Evolutionary conservation across 1,140 invertebrate species (phyloP).

Genomic region (Apis cerana): DNA sequence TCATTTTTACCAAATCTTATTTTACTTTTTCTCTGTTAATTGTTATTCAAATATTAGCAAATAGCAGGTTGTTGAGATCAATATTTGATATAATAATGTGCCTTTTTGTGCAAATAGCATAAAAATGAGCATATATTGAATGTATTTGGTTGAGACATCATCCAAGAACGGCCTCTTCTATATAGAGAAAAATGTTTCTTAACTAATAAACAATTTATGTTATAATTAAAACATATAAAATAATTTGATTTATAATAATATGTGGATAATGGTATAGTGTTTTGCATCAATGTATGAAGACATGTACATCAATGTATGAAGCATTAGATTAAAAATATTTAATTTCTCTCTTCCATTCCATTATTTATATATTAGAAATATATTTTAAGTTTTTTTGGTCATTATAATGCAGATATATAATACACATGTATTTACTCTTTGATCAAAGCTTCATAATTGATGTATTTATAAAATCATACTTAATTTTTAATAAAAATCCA

Average conservation of each 20-base stretch:
- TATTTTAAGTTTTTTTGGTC: constrained; percentile 45
- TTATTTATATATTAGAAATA: constrained; percentile 50
- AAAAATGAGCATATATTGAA: constrained; percentile 50
- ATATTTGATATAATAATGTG: constrained; percentile 45
- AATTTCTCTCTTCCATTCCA: constrained; percentile 40
- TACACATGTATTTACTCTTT: constrained; percentile 33
- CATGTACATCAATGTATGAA: constrained; percentile 64
- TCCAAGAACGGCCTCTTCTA: constrained; percentile 65
- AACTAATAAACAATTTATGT: constrained; percentile 47
- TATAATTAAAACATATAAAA: constrained; percentile 49
- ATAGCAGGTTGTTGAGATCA: constrained; percentile 51
- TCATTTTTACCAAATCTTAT: constrained; percentile 45
- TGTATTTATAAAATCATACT: constrained; percentile 59
- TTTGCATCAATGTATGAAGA: constrained; percentile 26
- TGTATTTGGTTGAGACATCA: constrained; percentile 56
- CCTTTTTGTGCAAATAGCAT: constrained; percentile 54
- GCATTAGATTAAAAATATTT: constrained; percentile 51
- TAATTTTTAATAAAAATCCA: constrained; percentile 55
- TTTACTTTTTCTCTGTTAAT: constrained; percentile 42
- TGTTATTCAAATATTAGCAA: constrained; percentile 38
- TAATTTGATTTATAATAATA: constrained; percentile 57
- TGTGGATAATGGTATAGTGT: constrained; percentile 52
- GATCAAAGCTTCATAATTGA: constrained; percentile 63
- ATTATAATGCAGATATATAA: constrained; percentile 33
- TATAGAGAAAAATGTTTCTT: constrained; percentile 43